phyloP scores from a whole-genome alignment of 1,140 invertebrate species.

The Melipona quadrifasciata region DNA sequence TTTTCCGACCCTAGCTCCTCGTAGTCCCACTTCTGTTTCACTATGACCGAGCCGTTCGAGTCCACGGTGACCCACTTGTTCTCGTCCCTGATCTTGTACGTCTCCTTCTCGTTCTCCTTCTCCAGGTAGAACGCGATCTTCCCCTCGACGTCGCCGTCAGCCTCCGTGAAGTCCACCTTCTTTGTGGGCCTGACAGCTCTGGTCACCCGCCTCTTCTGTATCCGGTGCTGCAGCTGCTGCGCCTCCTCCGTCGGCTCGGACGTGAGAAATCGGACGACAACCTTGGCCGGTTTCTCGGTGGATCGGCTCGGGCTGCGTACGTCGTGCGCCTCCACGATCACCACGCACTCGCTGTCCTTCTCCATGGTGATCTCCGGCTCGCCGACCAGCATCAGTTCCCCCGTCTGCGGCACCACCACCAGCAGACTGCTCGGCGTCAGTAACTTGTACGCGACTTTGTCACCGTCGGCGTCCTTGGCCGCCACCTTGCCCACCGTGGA shows the following conservation, averaged over 20 bases:
- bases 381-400: conserved; percentile 91
- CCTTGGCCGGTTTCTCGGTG: conserved; percentile 87
- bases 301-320: conserved; percentile 87
- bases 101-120: conserved; percentile 95
- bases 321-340: conserved; percentile 92
- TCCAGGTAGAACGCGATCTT: conserved; percentile 94
- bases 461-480: conserved; percentile 93
- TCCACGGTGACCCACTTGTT: conserved; percentile 97
- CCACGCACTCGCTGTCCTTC: conserved; percentile 85
- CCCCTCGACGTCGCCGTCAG: conserved; percentile 93
- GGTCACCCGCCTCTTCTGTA: conserved; percentile 91
- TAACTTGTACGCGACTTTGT: conserved; percentile 92
- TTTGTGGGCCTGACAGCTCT: conserved; percentile 94
- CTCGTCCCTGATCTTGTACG: conserved; percentile 95
- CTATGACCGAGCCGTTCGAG: conserved; percentile 93
- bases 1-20: conserved; percentile 97
- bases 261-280: conserved; percentile 88
- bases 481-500: conserved; percentile 90
- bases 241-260: conserved; percentile 79
- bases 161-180: conserved; percentile 94
- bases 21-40: conserved; percentile 98
- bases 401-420: conserved; percentile 95
- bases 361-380: conserved; percentile 84
- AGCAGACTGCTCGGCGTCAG: conserved; percentile 89
- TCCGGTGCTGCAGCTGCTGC: conserved; percentile 80